Evolutionary conservation across 2,797 vertebrate species (phyloP).

Genomic region (Neosilurus hyrtlii): DNA sequence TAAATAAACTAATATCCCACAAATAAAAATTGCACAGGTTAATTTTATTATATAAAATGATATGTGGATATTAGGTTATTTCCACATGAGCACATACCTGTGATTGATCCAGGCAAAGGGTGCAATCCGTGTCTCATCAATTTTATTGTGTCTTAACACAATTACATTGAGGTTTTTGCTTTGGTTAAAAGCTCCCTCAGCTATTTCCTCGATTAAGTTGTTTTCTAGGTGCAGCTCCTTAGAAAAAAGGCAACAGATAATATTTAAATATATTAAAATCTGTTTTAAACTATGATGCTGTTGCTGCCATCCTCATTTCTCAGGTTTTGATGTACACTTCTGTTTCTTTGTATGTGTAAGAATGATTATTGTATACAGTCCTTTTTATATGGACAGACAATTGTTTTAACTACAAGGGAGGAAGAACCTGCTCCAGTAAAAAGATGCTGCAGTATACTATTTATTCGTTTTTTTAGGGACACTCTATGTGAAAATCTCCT

Average conservation of each 20-base stretch:
- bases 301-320: background rate
- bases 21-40: background rate
- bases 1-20: background rate
- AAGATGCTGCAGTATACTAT: too few relatives aligned
- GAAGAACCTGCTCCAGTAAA: background rate
- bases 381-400: background rate
- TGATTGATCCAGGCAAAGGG: conserved; percentile 93
- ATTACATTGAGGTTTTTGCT: conserved; percentile 85
- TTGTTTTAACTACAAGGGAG: background rate
- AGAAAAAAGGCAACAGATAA: background rate
- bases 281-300: background rate
- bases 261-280: background rate
- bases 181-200: conserved; percentile 87
- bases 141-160: conserved; percentile 85
- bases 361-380: background rate
- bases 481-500: too few relatives aligned
- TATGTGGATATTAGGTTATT: background rate
- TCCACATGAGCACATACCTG: conserved; percentile 73
- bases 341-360: background rate
- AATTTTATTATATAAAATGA: background rate
- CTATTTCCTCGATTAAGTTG: conserved; percentile 95
- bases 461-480: too few relatives aligned
- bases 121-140: conserved; percentile 90
- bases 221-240: conserved; percentile 93
- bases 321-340: background rate